These are phyloP conservation scores for Cyphomyrus discorhynchus DNA, from an alignment of 2,113 vertebrate genomes.

Conservation along the genomic window DNA sequence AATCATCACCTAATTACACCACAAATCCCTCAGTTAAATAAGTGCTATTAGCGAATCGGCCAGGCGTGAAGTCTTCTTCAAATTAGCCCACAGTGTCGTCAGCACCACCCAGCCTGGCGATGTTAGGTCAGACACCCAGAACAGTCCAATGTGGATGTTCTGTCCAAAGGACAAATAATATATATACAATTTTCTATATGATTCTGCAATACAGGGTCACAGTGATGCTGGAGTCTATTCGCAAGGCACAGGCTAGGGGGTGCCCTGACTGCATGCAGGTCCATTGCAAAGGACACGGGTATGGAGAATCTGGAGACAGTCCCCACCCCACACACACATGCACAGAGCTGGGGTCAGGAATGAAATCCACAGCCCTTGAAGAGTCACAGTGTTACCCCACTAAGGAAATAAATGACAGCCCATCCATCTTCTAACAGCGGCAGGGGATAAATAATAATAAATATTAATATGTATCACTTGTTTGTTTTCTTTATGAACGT, in stretches of 20 bases:
- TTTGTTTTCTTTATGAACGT: not conserved
- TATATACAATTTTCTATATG: not conserved
- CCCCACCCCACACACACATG: not conserved
- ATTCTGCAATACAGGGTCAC: not conserved
- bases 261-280: not conserved
- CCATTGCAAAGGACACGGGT: not conserved
- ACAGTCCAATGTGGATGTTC: not conserved
- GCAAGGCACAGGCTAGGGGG: not conserved
- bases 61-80: not conserved
- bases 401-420: not conserved
- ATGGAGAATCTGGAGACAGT: not conserved
- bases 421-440: not conserved
- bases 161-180: too few relatives aligned
- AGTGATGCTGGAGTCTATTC: not conserved
- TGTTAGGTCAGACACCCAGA: not conserved
- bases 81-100: not conserved
- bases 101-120: not conserved
- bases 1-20: constrained; percentile 16
- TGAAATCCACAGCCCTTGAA: not conserved
- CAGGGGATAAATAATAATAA: not conserved
- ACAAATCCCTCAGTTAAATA: constrained; percentile 14
- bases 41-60: constrained; percentile 12
- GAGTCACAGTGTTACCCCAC: not conserved
- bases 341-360: not conserved
- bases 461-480: not conserved